Percentiles rank a stretch among this genome's conserved stretches.
Evolutionary conservation across 2,113 vertebrate genomes (phyloP).

Genomic region (Triplophysa tibetana): DNA sequence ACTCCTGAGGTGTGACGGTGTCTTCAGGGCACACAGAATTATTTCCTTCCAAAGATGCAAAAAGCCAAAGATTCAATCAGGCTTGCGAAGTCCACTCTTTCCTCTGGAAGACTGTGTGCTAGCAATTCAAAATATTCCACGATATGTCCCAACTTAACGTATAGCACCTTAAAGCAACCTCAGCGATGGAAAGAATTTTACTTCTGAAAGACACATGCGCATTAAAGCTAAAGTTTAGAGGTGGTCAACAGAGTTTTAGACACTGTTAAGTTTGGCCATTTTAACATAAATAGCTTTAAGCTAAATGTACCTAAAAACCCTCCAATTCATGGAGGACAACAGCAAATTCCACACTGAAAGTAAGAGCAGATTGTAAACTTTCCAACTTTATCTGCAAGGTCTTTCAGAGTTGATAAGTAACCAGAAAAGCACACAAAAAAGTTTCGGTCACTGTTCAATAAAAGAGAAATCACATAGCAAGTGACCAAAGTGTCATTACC

Average conservation of each 20-base stretch:
- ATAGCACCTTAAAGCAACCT: slow-evolving; percentile 58
- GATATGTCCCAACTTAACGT: slow-evolving; percentile 35
- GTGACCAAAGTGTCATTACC: not conserved
- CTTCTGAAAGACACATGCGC: slow-evolving; percentile 51
- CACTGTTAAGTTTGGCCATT: slow-evolving; percentile 39
- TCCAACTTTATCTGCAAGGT: slow-evolving; percentile 60
- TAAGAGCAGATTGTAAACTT: slow-evolving; percentile 50
- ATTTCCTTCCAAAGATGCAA: slow-evolving; percentile 39
- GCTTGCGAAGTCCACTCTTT: slow-evolving; percentile 43
- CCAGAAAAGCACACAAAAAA: slow-evolving; percentile 53
- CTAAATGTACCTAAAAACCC: slow-evolving; percentile 54
- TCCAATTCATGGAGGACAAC: slow-evolving; percentile 33
- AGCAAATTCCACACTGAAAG: slow-evolving; percentile 45
- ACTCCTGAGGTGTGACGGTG: slow-evolving; percentile 51
- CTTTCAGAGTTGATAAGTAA: slow-evolving; percentile 73
- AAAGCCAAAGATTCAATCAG: slow-evolving; percentile 46
- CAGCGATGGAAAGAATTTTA: slow-evolving; percentile 57
- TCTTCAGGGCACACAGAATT: slow-evolving; percentile 43
- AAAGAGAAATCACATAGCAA: not conserved
- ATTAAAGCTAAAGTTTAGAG: slow-evolving; percentile 24
- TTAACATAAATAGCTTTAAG: slow-evolving; percentile 51
- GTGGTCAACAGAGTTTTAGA: slow-evolving; percentile 15
- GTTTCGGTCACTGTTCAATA: slow-evolving; percentile 45
- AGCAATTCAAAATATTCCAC: slow-evolving; percentile 21
- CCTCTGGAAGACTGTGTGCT: slow-evolving; percentile 32